Percentiles rank a stretch among this genome's conserved stretches.
Evolutionary conservation across 2,797 vertebrate species (phyloP).

Genomic region (Thaleichthys pacificus): DNA sequence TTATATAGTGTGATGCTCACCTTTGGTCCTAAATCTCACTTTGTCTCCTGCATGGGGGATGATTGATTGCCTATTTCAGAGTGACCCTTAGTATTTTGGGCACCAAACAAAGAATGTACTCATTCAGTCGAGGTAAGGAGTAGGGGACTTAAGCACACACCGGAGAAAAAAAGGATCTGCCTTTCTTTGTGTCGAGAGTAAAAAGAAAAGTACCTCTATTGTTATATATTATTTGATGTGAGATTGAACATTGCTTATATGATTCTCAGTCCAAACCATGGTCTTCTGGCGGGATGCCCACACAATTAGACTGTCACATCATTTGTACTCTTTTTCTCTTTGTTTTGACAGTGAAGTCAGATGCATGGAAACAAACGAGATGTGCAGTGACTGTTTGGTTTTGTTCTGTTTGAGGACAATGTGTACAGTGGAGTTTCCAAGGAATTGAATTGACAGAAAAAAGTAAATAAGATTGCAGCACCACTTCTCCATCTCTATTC

Average conservation of each 20-base stretch:
- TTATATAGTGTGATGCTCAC: neutral
- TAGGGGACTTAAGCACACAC: neutral
- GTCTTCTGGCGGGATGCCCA: too few species aligned
- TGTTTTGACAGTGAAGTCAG: too few species aligned
- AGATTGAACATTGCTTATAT: too few species aligned
- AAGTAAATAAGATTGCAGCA: neutral
- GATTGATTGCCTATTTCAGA: slow-evolving; percentile 21
- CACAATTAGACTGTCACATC: too few species aligned
- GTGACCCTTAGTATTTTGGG: slow-evolving; percentile 19
- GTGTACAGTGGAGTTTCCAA: too few species aligned
- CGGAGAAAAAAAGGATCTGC: neutral
- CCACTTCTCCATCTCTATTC: neutral
- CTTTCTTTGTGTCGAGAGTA: neutral
- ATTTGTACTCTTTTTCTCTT: too few species aligned
- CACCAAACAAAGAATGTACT: neutral
- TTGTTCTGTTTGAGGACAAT: too few species aligned
- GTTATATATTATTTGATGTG: neutral
- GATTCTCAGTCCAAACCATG: too few species aligned
- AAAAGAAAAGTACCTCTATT: neutral
- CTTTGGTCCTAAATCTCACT: slow-evolving; percentile 4
- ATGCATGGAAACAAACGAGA: too few species aligned
- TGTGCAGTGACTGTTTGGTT: too few species aligned
- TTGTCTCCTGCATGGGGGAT: slow-evolving; percentile 11
- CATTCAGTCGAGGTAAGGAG: neutral
- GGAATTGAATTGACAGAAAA: too few species aligned